phyloP scores from a whole-genome alignment of 1,140 invertebrate species.

The Megalonaias nervosa region DNA sequence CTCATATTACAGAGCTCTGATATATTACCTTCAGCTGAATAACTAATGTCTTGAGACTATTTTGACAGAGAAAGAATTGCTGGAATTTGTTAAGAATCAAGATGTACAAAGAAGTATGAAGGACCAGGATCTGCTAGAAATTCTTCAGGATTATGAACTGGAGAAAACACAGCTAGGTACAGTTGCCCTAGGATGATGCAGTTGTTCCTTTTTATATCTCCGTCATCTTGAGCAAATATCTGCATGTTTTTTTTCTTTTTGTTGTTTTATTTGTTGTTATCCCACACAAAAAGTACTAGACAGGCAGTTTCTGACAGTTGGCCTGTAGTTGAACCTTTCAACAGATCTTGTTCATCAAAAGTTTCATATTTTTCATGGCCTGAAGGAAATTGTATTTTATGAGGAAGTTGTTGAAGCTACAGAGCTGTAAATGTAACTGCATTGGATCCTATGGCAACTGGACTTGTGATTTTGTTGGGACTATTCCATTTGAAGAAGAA shows the following conservation, averaged over 20 bases:
- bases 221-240: background rate
- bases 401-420: too few species aligned
- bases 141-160: slow-evolving; percentile 30
- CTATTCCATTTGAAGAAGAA: too few species aligned
- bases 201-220: background rate
- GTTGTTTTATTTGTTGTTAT: background rate
- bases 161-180: slow-evolving; percentile 27
- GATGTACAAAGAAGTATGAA: slow-evolving; percentile 12
- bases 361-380: background rate
- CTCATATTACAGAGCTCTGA: too few species aligned
- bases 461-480: too few species aligned
- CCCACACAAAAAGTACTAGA: background rate
- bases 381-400: too few species aligned
- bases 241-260: background rate
- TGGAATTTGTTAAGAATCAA: slow-evolving; percentile 13
- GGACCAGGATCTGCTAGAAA: slow-evolving; percentile 22
- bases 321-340: background rate
- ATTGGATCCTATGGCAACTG: too few species aligned
- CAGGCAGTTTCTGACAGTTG: background rate
- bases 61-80: slow-evolving; percentile 23
- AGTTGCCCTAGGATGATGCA: background rate
- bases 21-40: too few species aligned
- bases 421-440: too few species aligned
- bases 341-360: background rate
- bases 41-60: background rate